phyloP scores from a whole-genome alignment of 2,113 vertebrate species.

The Anguilla japonica region DNA sequence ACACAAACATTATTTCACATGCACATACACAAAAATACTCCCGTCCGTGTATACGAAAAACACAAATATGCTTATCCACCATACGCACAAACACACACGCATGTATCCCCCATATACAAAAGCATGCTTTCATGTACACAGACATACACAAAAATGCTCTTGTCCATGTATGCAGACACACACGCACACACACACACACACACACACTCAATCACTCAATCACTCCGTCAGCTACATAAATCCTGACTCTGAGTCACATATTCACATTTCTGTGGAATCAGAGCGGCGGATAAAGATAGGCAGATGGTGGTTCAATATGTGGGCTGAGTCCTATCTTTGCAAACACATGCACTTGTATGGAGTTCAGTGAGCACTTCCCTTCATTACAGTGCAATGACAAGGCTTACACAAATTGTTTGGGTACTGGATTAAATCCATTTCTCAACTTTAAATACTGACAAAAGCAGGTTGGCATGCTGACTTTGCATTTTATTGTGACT shows the following conservation, averaged over 20 bases:
- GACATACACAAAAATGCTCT: not conserved
- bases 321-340: conserved; percentile 54
- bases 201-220: not conserved
- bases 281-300: conserved; percentile 42
- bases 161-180: too few species aligned
- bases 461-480: conserved; percentile 33
- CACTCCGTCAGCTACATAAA: not conserved
- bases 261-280: not conserved
- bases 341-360: conserved; percentile 47
- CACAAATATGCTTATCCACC: too few species aligned
- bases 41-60: too few species aligned
- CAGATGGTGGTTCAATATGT: conserved; percentile 47
- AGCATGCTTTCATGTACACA: not conserved
- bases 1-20: not conserved
- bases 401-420: conserved; percentile 46
- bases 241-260: not conserved
- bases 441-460: conserved; percentile 38
- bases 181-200: not conserved
- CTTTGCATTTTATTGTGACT: not conserved
- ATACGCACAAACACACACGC: too few species aligned
- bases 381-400: conserved; percentile 40
- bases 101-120: not conserved
- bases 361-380: conserved; percentile 33
- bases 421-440: conserved; percentile 40
- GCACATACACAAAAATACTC: too few species aligned